A percentile compares a stretch with the other conserved stretches of the same genome.
These are phyloP conservation scores for Cyprinodon diabolis DNA, from an alignment of 2,797 vertebrate species.

Conservation along the genomic window DNA sequence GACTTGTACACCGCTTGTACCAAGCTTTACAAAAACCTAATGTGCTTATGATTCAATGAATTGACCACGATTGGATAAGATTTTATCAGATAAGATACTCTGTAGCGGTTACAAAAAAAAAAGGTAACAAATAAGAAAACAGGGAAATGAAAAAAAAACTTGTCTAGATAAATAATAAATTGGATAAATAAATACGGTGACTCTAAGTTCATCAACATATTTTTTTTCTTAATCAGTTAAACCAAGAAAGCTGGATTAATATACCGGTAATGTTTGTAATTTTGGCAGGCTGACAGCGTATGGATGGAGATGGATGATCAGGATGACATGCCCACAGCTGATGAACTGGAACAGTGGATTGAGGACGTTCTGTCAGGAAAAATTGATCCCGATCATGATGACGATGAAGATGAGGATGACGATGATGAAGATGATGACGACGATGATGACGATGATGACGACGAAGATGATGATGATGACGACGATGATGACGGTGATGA, in stretches of 20 bases:
- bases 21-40: too few relatives aligned
- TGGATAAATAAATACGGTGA: neutral
- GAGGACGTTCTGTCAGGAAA: conserved; percentile 89
- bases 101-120: too few relatives aligned
- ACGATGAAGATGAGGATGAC: conserved; percentile 43
- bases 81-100: too few relatives aligned
- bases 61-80: too few relatives aligned
- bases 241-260: neutral
- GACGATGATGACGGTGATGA: conserved; percentile 59
- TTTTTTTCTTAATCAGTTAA: neutral
- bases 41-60: too few relatives aligned
- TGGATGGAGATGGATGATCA: conserved; percentile 93
- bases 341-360: conserved; percentile 90
- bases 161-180: neutral
- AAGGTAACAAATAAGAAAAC: too few relatives aligned
- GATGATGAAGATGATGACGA: conserved; percentile 53
- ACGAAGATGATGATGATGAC: conserved; percentile 38
- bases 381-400: conserved; percentile 86
- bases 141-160: neutral
- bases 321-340: conserved; percentile 86
- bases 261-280: neutral
- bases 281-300: conserved; percentile 88
- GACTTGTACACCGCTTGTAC: too few relatives aligned
- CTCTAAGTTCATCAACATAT: neutral
- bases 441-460: conserved; percentile 55